phyloP scores from a whole-genome alignment of 2,888 invertebrate species.

The Amaurobius ferox region DNA sequence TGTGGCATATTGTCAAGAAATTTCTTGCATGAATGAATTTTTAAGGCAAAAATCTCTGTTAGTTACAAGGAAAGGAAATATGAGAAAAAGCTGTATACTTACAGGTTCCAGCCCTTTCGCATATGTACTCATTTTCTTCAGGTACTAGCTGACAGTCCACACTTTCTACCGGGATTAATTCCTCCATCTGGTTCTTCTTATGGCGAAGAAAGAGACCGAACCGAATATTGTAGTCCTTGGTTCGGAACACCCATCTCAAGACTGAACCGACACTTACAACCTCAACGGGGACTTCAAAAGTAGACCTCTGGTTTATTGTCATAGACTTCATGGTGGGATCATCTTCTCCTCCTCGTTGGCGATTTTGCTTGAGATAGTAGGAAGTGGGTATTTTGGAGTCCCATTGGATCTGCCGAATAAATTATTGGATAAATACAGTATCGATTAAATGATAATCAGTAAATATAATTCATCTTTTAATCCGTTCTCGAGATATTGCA shows the following conservation, averaged over 20 bases:
- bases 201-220: constrained; percentile 38
- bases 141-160: constrained; percentile 50
- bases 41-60: no score
- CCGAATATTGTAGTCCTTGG: constrained; percentile 55
- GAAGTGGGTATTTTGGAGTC: constrained; percentile 33
- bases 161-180: constrained; percentile 40
- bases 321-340: constrained; percentile 33
- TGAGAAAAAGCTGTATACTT: not conserved
- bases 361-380: constrained; percentile 43
- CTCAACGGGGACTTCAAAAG: constrained; percentile 31
- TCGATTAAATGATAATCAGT: no score
- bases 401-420: constrained; percentile 43
- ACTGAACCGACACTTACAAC: constrained; percentile 7
- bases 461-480: no score
- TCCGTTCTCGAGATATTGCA: no score
- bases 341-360: not conserved
- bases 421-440: no score
- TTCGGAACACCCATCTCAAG: constrained; percentile 46
- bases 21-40: no score
- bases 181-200: constrained; percentile 24
- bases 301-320: constrained; percentile 30
- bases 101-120: constrained; percentile 51
- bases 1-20: no score
- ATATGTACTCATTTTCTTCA: constrained; percentile 49
- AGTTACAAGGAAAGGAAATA: no score